Evolutionary conservation across 2,113 vertebrate genomes (phyloP).

Genomic region (Gadus chalcogrammus): DNA sequence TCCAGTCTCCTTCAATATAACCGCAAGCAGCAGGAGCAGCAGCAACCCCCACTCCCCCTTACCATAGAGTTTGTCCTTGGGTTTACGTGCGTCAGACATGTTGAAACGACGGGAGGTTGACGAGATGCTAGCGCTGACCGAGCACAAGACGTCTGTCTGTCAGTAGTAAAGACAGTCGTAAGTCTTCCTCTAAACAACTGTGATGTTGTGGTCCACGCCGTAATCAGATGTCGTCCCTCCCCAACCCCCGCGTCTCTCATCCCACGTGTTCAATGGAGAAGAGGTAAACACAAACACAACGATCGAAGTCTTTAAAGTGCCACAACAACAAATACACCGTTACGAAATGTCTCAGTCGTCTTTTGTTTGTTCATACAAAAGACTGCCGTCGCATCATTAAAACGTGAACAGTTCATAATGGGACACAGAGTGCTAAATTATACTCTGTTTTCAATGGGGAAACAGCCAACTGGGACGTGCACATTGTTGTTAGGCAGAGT

Average conservation of each 20-base stretch:
- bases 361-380: too few relatives aligned
- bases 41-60: conserved; percentile 33
- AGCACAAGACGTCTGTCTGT: conserved; percentile 28
- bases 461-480: too few relatives aligned
- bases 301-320: conserved; percentile 20
- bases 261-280: conserved; percentile 47
- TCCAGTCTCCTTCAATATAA: too few relatives aligned
- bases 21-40: not conserved
- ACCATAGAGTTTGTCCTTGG: conserved; percentile 70
- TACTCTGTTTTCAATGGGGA: too few relatives aligned
- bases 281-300: conserved; percentile 54
- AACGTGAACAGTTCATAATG: too few relatives aligned
- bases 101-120: not conserved
- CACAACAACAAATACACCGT: not conserved
- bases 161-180: conserved; percentile 1
- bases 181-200: conserved; percentile 19
- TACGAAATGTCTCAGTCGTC: not conserved
- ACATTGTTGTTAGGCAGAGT: too few relatives aligned
- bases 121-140: conserved; percentile 43
- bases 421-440: too few relatives aligned
- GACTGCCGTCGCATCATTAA: too few relatives aligned
- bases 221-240: conserved; percentile 52
- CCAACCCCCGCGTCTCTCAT: not conserved
- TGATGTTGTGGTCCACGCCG: conserved; percentile 43
- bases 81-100: conserved; percentile 64